Base-by-base conservation (phyloP, 1,140 invertebrate genomes). In the Scaptodrosophila lebanonensis region DNA sequence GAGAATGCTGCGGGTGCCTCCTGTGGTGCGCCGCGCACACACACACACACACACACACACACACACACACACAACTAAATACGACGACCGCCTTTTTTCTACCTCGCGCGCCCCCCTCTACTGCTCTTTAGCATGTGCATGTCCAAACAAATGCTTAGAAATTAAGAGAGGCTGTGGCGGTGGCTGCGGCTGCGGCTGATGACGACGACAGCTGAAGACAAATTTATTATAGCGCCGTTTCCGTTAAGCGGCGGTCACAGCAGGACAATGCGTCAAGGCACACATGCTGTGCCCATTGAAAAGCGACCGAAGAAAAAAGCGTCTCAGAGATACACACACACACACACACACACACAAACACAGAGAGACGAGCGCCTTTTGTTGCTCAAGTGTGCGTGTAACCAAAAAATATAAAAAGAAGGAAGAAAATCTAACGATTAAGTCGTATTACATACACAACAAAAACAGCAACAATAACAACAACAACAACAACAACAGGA, bases 201-300 rank as follows among this genome's bases (percentile, higher is more conserved):
- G 70, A 53, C 70, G 70, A 75, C 65, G 70, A 75, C 70, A 75
- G 70, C 70, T 75, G 70, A 75, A 75, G 70, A 73, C 70, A 72
- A 75, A 72, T 60, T 73, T 69, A 69, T 69, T 72, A 75, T 69
- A 58, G 60, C 53, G 52, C 44, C 52, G 45, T 57, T 62, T 57
- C 52, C 59, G 44, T 16, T 56, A 43, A 29, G 51, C 22, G 15
- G 52, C 25, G 42, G n/a, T n/a, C n/a, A n/a, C n/a, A 64, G 49
- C 57, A 72, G 62, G 68, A 71, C 68, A 71, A 72, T 66, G 69
- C 45, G 27, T 42, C 38, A 43, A 39, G 47, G 13, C 35, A 48
- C 32, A 16, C 35, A 22, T 12, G 36, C 36, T 36, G 38, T 30
- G 29, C 20, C 25, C 15, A 27, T n/a, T 25, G 8, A 25, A 8